Evolutionary conservation across 2,113 vertebrate species (phyloP).

Genomic region (Nymphicus hollandicus): DNA sequence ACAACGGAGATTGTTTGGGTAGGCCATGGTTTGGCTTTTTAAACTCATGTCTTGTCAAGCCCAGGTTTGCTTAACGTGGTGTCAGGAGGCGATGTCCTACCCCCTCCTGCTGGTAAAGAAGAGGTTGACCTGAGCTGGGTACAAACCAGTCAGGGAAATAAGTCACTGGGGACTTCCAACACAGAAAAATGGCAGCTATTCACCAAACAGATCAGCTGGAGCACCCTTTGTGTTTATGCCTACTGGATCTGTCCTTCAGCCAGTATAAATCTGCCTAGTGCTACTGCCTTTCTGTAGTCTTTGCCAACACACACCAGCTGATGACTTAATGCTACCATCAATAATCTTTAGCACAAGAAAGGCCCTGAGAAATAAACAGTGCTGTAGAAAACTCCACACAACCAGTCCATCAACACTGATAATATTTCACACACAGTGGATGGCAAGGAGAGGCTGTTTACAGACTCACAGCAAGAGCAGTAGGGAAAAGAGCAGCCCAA

Average conservation of each 20-base stretch:
- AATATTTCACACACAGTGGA: background rate
- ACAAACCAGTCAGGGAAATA: background rate
- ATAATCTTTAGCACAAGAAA: conserved; percentile 8
- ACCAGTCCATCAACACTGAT: background rate
- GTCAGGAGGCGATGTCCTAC: background rate
- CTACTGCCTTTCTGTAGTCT: background rate
- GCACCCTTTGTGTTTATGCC: background rate
- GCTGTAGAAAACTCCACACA: background rate
- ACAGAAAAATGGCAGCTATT: background rate
- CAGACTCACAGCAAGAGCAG: background rate
- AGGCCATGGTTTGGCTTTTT: background rate
- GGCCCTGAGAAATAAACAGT: background rate
- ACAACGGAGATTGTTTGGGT: rapidly evolving
- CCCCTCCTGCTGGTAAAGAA: background rate
- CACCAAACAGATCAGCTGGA: background rate
- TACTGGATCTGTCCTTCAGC: background rate
- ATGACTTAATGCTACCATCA: background rate
- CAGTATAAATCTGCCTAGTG: background rate
- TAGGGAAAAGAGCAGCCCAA: background rate
- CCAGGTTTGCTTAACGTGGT: background rate
- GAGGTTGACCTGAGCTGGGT: background rate
- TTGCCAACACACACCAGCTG: background rate
- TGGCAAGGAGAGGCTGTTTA: background rate
- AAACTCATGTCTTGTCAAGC: background rate
- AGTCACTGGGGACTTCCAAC: background rate